phyloP scores from a whole-genome alignment of 2,888 invertebrate genomes.

The Gryllus longicercus region DNA sequence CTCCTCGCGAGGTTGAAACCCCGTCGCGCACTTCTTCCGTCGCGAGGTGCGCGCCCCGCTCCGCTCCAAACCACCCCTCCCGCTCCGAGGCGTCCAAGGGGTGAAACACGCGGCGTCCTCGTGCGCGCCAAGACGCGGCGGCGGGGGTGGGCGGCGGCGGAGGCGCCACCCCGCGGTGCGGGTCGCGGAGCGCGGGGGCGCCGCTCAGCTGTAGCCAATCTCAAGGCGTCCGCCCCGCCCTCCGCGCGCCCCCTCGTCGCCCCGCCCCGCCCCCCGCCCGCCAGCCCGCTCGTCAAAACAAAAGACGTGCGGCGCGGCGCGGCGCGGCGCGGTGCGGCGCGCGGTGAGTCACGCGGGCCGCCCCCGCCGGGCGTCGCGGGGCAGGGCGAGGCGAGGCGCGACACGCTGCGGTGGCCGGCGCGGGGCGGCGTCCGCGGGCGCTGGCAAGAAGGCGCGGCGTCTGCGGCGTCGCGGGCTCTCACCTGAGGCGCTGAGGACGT shows the following conservation, averaged over 20 bases:
- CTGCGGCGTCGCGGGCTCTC: neutral
- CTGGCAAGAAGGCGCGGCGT: neutral
- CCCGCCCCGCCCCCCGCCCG: neutral
- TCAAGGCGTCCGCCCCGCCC: constrained; percentile 2
- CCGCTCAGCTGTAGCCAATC: neutral
- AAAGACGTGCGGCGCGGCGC: neutral
- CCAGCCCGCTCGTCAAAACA: neutral
- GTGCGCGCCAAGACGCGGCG: too few relatives aligned
- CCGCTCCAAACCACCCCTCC: too few relatives aligned
- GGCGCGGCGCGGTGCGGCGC: too few relatives aligned
- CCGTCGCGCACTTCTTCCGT: too few relatives aligned
- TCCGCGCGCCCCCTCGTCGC: neutral
- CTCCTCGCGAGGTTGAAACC: too few relatives aligned
- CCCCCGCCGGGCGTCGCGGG: neutral
- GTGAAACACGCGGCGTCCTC: too few relatives aligned
- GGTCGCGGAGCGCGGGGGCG: neutral
- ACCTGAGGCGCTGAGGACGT: neutral
- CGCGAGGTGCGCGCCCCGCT: too few relatives aligned
- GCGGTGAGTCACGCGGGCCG: neutral
- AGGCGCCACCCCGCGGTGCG: too few relatives aligned
- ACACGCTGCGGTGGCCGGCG: neutral
- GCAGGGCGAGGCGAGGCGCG: neutral
- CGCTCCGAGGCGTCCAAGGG: too few relatives aligned
- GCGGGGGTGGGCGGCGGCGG: too few relatives aligned
- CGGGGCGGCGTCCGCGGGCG: neutral